Evolutionary conservation across 2,797 vertebrate genomes (phyloP).

Genomic region (Pangasius krempfi): DNA sequence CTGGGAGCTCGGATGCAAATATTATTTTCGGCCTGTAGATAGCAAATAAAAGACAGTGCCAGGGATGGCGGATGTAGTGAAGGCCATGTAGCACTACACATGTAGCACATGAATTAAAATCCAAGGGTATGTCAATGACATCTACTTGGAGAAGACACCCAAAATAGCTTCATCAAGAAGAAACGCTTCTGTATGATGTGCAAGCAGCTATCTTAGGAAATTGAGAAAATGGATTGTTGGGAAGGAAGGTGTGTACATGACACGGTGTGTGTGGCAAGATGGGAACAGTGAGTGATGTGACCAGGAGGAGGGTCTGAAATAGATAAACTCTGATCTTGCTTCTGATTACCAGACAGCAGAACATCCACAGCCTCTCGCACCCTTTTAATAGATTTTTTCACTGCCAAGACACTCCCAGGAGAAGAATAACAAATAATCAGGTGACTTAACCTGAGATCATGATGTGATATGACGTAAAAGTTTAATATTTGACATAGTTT

Average conservation of each 20-base stretch:
- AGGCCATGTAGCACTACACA: not conserved
- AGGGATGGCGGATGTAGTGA: not conserved
- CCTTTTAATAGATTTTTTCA: not conserved
- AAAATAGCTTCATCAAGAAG: not conserved
- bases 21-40: not conserved
- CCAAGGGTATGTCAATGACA: not conserved
- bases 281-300: not conserved
- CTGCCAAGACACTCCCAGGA: not conserved
- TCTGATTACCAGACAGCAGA: not conserved
- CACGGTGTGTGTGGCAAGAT: not conserved
- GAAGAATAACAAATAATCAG: slow-evolving; percentile 23
- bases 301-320: slow-evolving; percentile 6
- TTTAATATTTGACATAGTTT: not conserved
- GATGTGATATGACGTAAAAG: not conserved
- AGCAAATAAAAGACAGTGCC: not conserved
- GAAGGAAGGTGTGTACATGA: not conserved
- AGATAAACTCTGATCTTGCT: slow-evolving; percentile 12
- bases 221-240: not conserved
- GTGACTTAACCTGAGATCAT: not conserved
- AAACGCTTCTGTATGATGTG: not conserved
- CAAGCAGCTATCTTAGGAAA: not conserved
- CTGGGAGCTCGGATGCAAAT: not conserved
- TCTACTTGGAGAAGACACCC: not conserved
- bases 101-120: not conserved
- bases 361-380: not conserved